A percentile compares a stretch with the other conserved stretches of the same genome.
Evolutionary conservation across 2,888 invertebrate genomes (phyloP).

Genomic region (Platycheirus albimanus): DNA sequence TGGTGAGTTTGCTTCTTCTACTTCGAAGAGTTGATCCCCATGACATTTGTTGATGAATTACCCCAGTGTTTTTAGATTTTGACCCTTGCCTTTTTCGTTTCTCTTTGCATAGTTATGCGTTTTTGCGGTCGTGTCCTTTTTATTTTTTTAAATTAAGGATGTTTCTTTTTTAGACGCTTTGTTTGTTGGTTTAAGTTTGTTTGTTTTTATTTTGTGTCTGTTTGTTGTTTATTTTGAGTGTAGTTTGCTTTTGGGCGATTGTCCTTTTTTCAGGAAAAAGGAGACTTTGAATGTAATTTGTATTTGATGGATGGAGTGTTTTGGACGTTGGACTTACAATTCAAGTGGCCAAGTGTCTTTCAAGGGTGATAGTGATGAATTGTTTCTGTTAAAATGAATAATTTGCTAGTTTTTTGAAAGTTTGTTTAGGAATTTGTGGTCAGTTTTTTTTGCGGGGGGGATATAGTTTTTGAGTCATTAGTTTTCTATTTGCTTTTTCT

Average conservation of each 20-base stretch:
- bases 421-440: too few species aligned
- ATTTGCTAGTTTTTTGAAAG: background rate
- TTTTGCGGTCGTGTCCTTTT: too few species aligned
- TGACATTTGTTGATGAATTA: conserved; percentile 72
- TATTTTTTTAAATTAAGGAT: too few species aligned
- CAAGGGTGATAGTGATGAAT: conserved; percentile 17
- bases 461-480: too few species aligned
- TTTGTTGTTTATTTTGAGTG: background rate
- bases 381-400: conserved; percentile 23
- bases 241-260: conserved; percentile 16
- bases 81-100: conserved; percentile 3
- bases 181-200: conserved; percentile 22
- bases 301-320: conserved; percentile 66
- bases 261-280: background rate
- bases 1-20: conserved; percentile 36
- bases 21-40: conserved; percentile 57
- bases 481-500: too few species aligned
- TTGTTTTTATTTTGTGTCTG: too few species aligned
- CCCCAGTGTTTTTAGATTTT: conserved; percentile 23
- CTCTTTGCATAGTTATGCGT: background rate
- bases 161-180: conserved; percentile 14
- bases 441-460: too few species aligned
- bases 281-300: conserved; percentile 52
- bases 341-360: conserved; percentile 10
- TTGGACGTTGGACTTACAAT: conserved; percentile 4